Evolutionary conservation across 1,140 invertebrate species (phyloP), one percentile per base, ranked within the genome.

Genomic region (Temnothorax nylanderi): DNA sequence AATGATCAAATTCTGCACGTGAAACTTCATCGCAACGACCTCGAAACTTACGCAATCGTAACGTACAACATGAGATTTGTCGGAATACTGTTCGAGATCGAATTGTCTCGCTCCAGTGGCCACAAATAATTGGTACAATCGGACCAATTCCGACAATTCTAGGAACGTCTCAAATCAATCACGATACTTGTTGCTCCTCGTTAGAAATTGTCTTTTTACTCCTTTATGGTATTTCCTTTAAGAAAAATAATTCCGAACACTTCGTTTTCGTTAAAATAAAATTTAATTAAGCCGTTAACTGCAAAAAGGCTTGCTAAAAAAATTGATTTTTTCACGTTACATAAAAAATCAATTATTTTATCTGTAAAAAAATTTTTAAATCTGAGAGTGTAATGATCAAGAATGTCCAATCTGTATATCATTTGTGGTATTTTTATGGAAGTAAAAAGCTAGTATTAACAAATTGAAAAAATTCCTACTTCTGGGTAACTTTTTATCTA

Each of bases 11-110:
- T 44, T 37, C 1, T 54, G 21, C 18, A 49, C 16, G 37, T 34
- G 13, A 10, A 51, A 41, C 34, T 47, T 72, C 44, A 56, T 85
- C 82, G 41, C 34, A n/a, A n/a, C 76, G 75, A 87, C 87, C 77
- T 80, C 49, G 65, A 87, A 69, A 67, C 81, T 87, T 89, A 76
- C 21, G 69, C 49, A 76, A 81, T 81, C 56, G 47, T 54, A 54
- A 18, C 32, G 72, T 75, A 56, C 41, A 34, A 60, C 41, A 49
- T 58, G 56, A 88, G 37, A 85, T 72, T 72, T 44, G 49, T 34
- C 13, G 34, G 13, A 54, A 11, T 18, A 60, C 69, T 71, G 32
- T 62, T 16, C 44, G 37, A 26, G 49, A 85, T 85, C 78, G 54
- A 32, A 76, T 86, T 71, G 82, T 89, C 56, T 65, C 78, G 78